Conservation (phyloP, 2,888 invertebrate genomes). For the Magallana nippona region DNA sequence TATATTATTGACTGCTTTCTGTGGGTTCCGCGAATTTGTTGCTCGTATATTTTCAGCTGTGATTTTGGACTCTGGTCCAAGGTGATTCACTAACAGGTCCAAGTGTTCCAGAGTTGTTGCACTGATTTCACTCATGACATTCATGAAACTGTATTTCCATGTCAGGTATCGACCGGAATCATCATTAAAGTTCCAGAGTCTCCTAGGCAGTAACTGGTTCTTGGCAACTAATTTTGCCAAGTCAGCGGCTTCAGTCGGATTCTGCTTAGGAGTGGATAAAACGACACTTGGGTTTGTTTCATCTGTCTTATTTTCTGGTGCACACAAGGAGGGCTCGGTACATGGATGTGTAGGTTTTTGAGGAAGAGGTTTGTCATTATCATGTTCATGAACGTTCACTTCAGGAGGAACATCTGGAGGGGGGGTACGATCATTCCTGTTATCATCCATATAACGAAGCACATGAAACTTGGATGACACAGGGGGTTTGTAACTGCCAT, state of each 20-base stretch:
- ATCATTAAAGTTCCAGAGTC: too few species aligned
- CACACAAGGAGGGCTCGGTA: neutral
- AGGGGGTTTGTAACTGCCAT: constrained; percentile 30
- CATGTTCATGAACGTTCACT: neutral
- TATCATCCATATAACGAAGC: neutral
- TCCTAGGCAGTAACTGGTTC: constrained; percentile 35
- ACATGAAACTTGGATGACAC: neutral
- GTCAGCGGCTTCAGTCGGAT: constrained; percentile 1
- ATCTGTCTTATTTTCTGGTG: constrained; percentile 4
- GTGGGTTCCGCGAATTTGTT: too few species aligned
- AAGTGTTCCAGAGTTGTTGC: too few species aligned
- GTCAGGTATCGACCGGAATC: too few species aligned
- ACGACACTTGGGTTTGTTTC: neutral
- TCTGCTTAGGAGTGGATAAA: neutral
- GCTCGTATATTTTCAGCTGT: too few species aligned
- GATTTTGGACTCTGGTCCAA: too few species aligned
- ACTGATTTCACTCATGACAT: too few species aligned
- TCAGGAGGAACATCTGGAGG: neutral
- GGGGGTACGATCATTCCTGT: neutral
- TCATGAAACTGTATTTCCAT: too few species aligned
- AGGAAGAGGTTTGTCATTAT: constrained; percentile 8
- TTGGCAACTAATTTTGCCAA: constrained; percentile 37
- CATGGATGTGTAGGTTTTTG: neutral
- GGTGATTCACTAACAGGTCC: too few species aligned
- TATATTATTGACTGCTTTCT: too few species aligned